phyloP scores from a whole-genome alignment of 2,113 vertebrate species.

The Epinephelus cyanopodus region DNA sequence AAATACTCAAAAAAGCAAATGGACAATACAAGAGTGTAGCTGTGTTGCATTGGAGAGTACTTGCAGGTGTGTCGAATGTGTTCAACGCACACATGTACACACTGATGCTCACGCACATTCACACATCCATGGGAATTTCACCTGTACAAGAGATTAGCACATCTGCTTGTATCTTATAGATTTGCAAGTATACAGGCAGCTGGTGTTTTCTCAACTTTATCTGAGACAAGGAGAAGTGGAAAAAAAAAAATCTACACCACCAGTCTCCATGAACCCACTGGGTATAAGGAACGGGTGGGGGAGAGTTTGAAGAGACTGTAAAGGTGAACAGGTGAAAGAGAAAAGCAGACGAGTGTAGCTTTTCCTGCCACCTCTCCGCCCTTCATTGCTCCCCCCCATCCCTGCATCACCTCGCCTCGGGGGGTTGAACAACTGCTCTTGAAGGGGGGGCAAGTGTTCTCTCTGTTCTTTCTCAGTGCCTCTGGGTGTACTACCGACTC shows the following conservation, averaged over 20 bases:
- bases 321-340: constrained; percentile 80
- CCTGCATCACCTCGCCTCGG: constrained; percentile 81
- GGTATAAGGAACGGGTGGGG: constrained; percentile 75
- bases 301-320: constrained; percentile 77
- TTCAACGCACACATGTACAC: neutral
- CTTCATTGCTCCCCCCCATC: constrained; percentile 72
- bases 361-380: constrained; percentile 76
- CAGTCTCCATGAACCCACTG: constrained; percentile 72
- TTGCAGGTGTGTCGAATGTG: neutral
- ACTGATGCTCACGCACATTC: neutral
- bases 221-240: constrained; percentile 51
- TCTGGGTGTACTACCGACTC: constrained; percentile 80
- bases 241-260: constrained; percentile 45
- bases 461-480: constrained; percentile 81
- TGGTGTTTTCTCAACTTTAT: constrained; percentile 74
- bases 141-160: constrained; percentile 46
- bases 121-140: constrained; percentile 38
- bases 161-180: constrained; percentile 51
- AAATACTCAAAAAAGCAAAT: constrained; percentile 6
- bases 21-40: constrained; percentile 1
- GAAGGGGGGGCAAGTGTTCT: constrained; percentile 83
- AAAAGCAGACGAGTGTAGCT: constrained; percentile 74
- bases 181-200: constrained; percentile 61
- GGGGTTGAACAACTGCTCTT: constrained; percentile 81
- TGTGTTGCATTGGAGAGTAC: neutral